A percentile compares a stretch with the other conserved stretches of the same genome.
phyloP scores from a whole-genome alignment of 2,888 invertebrate species.

The Napeogenes sylphis region DNA sequence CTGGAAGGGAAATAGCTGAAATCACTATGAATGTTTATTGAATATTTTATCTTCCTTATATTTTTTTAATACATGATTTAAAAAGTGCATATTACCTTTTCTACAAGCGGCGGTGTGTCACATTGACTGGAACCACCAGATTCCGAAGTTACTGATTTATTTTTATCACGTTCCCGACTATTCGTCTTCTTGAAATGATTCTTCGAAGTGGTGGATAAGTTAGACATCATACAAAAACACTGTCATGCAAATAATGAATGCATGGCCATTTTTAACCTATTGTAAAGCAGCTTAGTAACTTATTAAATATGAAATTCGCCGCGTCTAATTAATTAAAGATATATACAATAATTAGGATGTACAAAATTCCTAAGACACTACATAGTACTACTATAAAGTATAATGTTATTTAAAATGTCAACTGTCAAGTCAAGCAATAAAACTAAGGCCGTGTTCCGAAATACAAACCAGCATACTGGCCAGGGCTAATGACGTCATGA shows the following conservation, averaged over 20 bases:
- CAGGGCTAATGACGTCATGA: too few species aligned
- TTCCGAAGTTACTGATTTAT: conserved; percentile 63
- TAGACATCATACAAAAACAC: conserved; percentile 51
- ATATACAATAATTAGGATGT: neutral
- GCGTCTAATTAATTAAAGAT: too few species aligned
- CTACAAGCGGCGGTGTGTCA: conserved; percentile 67
- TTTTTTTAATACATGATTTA: too few species aligned
- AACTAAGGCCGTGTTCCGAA: too few species aligned
- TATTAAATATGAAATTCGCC: neutral
- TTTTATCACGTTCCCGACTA: conserved; percentile 66
- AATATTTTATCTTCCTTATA: too few species aligned
- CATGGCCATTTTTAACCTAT: neutral
- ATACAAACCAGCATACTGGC: too few species aligned
- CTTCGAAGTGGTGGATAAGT: conserved; percentile 53
- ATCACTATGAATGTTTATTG: too few species aligned
- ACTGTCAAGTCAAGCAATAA: neutral
- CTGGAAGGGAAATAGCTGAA: too few species aligned
- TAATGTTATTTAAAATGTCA: conserved; percentile 2
- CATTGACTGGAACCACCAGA: conserved; percentile 73
- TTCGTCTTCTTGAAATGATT: conserved; percentile 60
- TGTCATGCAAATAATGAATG: conserved; percentile 13
- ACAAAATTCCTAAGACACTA: neutral
- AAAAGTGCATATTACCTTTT: conserved; percentile 49
- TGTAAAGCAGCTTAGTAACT: neutral
- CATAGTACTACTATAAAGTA: neutral